These are phyloP conservation scores for Origma solitaria DNA, from an alignment of 2,113 vertebrate species.

Conservation along the genomic window DNA sequence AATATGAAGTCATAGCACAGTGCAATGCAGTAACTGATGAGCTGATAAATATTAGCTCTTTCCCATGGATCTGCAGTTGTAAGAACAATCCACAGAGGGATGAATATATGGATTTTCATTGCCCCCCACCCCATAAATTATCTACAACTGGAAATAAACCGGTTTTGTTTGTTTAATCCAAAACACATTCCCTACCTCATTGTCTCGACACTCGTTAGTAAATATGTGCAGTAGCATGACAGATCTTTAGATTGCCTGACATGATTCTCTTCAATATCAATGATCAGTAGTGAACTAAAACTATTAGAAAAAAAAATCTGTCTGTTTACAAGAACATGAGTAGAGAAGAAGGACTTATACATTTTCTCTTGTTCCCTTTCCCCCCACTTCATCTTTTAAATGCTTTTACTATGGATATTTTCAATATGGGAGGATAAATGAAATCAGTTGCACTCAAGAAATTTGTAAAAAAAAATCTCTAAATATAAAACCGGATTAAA, in stretches of 20 bases:
- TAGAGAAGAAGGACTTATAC: not conserved
- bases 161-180: not conserved
- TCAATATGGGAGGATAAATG: not conserved
- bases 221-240: not conserved
- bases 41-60: slow-evolving; percentile 20
- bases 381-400: not conserved
- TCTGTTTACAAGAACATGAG: not conserved
- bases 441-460: not conserved
- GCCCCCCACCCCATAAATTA: accelerated
- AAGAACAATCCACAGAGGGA: not conserved
- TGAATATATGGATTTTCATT: not conserved
- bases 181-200: not conserved
- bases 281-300: not conserved
- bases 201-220: not conserved
- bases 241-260: not conserved
- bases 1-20: slow-evolving; percentile 42
- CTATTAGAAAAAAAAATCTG: not conserved
- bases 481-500: not conserved
- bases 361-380: not conserved
- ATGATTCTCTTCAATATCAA: not conserved
- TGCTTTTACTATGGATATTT: not conserved
- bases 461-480: not conserved
- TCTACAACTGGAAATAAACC: not conserved
- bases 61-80: not conserved
- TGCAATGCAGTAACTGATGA: not conserved